phyloP scores from a whole-genome alignment of 2,888 invertebrate genomes.

The Stenodema calcarata region DNA sequence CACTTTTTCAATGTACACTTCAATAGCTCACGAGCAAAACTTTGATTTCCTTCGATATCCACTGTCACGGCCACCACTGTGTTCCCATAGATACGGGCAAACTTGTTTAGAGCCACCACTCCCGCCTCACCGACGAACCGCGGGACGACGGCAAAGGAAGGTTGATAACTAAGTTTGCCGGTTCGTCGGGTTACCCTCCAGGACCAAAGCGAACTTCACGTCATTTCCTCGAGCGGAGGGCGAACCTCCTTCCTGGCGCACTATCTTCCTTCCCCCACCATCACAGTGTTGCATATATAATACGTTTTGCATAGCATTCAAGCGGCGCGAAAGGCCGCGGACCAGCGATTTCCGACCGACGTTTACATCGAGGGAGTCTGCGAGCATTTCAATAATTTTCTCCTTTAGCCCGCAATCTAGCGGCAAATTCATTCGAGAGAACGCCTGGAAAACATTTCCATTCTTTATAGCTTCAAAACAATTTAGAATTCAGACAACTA shows the following conservation, averaged over 20 bases:
- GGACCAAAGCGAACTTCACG: conserved; percentile 12
- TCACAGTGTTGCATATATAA: neutral
- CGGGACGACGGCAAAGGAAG: neutral
- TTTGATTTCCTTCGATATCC: neutral
- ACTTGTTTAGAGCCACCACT: neutral
- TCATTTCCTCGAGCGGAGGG: neutral
- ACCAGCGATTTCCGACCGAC: neutral
- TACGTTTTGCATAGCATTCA: neutral
- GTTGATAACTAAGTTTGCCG: conserved; percentile 33
- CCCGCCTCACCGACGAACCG: neutral
- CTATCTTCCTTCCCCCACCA: neutral
- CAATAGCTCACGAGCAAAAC: no score
- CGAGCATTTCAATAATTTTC: neutral
- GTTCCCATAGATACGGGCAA: conserved; percentile 12
- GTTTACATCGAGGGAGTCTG: no score
- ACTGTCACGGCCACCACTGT: neutral
- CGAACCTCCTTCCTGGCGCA: neutral
- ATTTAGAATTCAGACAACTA: no score
- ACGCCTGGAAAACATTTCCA: neutral
- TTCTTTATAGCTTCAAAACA: neutral
- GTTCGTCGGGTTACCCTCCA: neutral
- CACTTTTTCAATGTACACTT: no score
- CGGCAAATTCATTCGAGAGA: neutral
- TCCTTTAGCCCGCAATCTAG: neutral
- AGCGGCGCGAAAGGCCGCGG: neutral